These are phyloP conservation scores for Diorhabda elongata DNA, from an alignment of 1,140 invertebrate species.

Conservation along the genomic window DNA sequence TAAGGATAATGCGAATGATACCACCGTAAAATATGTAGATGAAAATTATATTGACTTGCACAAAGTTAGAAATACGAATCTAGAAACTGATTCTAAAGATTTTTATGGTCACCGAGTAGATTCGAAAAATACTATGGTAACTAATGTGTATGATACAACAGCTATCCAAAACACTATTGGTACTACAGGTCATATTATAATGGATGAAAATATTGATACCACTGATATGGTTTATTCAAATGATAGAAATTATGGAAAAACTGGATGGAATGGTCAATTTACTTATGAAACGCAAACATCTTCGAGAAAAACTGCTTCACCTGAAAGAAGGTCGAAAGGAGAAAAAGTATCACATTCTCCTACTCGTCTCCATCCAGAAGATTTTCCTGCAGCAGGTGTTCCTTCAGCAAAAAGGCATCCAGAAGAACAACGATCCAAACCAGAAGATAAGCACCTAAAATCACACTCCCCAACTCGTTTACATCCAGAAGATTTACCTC, in stretches of 20 bases:
- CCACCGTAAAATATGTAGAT: conserved; percentile 21
- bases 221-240: conserved; percentile 42
- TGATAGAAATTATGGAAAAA: conserved; percentile 42
- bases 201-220: conserved; percentile 33
- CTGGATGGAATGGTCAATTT: conserved; percentile 44
- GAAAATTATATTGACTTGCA: conserved; percentile 32
- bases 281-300: conserved; percentile 30
- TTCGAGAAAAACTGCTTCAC: conserved; percentile 11
- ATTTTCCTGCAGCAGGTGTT: conserved; percentile 4
- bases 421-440: not conserved
- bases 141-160: conserved; percentile 40
- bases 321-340: not conserved
- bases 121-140: conserved; percentile 32
- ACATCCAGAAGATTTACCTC: conserved; percentile 1
- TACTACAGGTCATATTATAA: conserved; percentile 36
- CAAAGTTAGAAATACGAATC: conserved; percentile 18
- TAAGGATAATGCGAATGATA: conserved; percentile 1
- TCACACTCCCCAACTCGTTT: not conserved
- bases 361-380: not conserved
- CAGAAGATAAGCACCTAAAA: not conserved
- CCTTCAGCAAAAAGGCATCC: not conserved
- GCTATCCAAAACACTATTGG: conserved; percentile 42
- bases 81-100: conserved; percentile 34
- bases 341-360: conserved; percentile 1
- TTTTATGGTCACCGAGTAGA: conserved; percentile 41